Percentiles rank a stretch among this genome's conserved stretches.
Conservation (phyloP, 37 sponge, comb jelly and placozoan genomes). For the Cliona cf. orientalis region DNA sequence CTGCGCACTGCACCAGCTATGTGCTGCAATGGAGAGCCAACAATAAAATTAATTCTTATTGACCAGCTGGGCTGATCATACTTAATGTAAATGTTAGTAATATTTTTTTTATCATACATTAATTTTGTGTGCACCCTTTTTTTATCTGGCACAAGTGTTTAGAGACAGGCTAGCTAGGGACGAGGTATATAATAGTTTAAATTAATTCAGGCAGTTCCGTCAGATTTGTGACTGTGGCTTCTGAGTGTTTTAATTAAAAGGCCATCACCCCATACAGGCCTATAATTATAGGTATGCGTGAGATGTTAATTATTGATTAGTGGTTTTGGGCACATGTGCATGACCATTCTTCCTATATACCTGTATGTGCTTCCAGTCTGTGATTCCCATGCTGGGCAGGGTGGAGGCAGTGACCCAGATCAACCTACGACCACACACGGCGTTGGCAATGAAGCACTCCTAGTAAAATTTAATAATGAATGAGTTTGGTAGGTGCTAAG, state of each 20-base stretch:
- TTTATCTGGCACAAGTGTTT: background rate
- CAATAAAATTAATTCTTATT: background rate
- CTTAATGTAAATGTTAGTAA: background rate
- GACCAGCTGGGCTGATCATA: background rate
- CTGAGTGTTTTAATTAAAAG: background rate
- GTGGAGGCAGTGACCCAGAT: conserved; percentile 86
- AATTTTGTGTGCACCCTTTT: background rate
- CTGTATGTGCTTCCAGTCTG: conserved; percentile 88
- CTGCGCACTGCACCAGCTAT: conserved; percentile 74
- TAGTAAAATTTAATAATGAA: conserved; percentile 8
- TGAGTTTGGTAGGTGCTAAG: background rate
- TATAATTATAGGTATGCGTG: background rate
- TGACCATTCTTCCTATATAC: conserved; percentile 16
- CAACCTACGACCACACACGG: conserved; percentile 84
- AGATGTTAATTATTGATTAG: background rate
- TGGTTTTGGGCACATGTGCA: background rate
- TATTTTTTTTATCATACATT: background rate
- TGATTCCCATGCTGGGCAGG: conserved; percentile 90
- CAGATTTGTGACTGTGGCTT: background rate
- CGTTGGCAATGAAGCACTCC: conserved; percentile 85
- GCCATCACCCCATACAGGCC: too few species aligned
- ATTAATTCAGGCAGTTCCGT: background rate
- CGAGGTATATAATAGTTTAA: background rate
- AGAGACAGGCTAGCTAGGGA: too few species aligned
- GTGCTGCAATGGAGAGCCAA: conserved; percentile 22